Evolutionary conservation across 2,797 vertebrate species (phyloP).

Genomic region (Gastrophryne carolinensis): DNA sequence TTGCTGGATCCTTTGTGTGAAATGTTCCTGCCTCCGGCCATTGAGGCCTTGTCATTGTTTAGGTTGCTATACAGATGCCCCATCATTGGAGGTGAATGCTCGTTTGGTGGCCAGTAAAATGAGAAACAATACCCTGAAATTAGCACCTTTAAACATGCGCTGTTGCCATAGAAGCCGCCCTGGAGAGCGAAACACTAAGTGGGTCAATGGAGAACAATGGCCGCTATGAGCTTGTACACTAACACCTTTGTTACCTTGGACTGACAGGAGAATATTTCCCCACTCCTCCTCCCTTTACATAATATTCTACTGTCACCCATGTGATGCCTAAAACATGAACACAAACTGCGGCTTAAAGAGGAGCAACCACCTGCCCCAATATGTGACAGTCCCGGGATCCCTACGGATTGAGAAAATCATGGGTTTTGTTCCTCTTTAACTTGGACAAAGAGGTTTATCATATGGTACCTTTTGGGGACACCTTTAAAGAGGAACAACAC

Average conservation of each 20-base stretch:
- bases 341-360: no score
- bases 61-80: conserved; percentile 29
- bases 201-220: neutral
- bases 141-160: neutral
- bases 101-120: neutral
- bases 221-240: neutral
- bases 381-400: no score
- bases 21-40: neutral
- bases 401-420: no score
- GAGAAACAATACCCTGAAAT: conserved; percentile 25
- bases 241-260: no score
- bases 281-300: neutral
- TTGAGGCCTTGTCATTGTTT: no score
- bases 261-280: neutral
- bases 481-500: no score
- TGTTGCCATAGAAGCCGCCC: conserved; percentile 30
- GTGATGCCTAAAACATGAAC: no score
- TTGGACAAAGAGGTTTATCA: no score
- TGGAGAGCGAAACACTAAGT: neutral
- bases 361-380: no score
- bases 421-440: no score
- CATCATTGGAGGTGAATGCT: neutral
- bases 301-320: neutral
- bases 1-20: neutral
- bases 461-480: no score